Evolutionary conservation across 2,888 invertebrate genomes (phyloP).

Genomic region (Dorcus hopei): DNA sequence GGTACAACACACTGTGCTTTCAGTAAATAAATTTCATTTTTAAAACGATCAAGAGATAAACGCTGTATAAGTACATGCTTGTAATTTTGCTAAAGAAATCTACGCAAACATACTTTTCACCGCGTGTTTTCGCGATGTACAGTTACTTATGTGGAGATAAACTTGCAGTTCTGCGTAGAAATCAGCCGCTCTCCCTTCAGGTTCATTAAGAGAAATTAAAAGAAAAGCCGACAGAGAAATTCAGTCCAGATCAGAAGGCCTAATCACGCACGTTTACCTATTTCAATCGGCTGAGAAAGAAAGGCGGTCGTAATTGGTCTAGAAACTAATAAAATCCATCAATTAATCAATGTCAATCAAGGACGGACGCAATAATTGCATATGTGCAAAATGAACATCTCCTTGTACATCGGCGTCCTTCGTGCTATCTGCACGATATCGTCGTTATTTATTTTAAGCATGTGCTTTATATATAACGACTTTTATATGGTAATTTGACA

Average conservation of each 20-base stretch:
- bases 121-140: neutral
- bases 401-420: neutral
- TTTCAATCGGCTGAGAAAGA: neutral
- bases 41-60: too few species aligned
- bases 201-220: slow-evolving; percentile 13
- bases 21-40: too few species aligned
- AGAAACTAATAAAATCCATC: slow-evolving; percentile 4
- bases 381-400: neutral
- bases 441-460: neutral
- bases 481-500: slow-evolving; percentile 1
- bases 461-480: neutral
- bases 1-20: too few species aligned
- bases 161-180: slow-evolving; percentile 5
- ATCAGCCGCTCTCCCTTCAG: slow-evolving; percentile 5
- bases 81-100: neutral
- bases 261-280: neutral
- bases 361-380: slow-evolving; percentile 2
- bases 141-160: neutral
- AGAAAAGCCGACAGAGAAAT: slow-evolving; percentile 4
- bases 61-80: too few species aligned
- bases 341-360: slow-evolving; percentile 12
- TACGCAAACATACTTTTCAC: neutral
- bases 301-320: slow-evolving; percentile 2
- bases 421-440: neutral
- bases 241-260: neutral